Evolutionary conservation across 2,113 vertebrate genomes (phyloP).

Genomic region (Cololabis saira): DNA sequence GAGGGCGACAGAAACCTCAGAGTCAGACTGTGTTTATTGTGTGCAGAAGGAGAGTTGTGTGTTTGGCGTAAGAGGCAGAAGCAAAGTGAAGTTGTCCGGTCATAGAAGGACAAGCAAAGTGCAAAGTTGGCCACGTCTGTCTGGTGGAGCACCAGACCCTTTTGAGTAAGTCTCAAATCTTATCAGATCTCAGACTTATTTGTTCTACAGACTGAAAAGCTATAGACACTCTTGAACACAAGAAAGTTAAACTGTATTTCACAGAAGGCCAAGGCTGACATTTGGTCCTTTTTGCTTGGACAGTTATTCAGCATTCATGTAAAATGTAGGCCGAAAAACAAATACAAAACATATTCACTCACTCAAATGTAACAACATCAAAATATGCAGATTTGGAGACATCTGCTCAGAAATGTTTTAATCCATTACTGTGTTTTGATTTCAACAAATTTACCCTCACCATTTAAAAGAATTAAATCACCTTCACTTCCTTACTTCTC

Average conservation of each 20-base stretch:
- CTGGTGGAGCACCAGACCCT: constrained; percentile 51
- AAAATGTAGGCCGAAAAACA: too few relatives aligned
- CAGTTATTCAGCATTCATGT: background rate
- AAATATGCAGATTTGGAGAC: too few relatives aligned
- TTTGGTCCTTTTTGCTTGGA: constrained; percentile 16
- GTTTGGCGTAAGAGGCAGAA: constrained; percentile 35
- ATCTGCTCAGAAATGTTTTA: too few relatives aligned
- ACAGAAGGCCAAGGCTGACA: constrained; percentile 44
- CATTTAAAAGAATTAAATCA: too few relatives aligned
- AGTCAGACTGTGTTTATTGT: constrained; percentile 60
- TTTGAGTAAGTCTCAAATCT: constrained; percentile 66
- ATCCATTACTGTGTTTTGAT: too few relatives aligned
- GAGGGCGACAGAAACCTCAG: constrained; percentile 59
- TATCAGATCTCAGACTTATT: constrained; percentile 75
- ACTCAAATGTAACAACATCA: too few relatives aligned
- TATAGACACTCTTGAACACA: constrained; percentile 48
- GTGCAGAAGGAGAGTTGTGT: constrained; percentile 52
- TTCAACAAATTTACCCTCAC: too few relatives aligned
- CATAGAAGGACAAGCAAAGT: constrained; percentile 69
- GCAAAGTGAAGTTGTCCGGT: constrained; percentile 50
- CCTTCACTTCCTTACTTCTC: too few relatives aligned
- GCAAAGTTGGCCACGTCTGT: constrained; percentile 63
- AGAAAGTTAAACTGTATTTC: constrained; percentile 45
- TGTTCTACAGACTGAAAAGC: constrained; percentile 72
- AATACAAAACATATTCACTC: too few relatives aligned